Percentiles rank a stretch among this genome's conserved stretches.
Conservation (phyloP, 92 coral and sea anemone species). For the Virgularia gustaviana region DNA sequence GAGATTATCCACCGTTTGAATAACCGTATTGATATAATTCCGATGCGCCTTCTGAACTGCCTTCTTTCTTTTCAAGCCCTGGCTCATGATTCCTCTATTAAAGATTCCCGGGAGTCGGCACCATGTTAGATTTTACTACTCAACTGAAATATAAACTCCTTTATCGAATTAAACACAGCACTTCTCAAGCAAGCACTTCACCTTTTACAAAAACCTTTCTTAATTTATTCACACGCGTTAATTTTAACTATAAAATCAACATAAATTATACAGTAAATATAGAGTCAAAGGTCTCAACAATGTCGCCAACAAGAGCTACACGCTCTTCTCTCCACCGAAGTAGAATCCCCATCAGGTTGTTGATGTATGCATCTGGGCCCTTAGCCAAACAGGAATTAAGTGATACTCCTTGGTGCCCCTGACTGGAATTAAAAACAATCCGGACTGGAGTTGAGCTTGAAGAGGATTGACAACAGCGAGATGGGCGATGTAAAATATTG, state of each 20-base stretch:
- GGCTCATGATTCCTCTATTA: too few species aligned
- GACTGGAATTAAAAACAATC: conserved; percentile 57
- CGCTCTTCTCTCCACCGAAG: conserved; percentile 59
- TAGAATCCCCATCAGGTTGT: conserved; percentile 52
- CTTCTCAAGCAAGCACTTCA: too few species aligned
- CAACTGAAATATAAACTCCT: background rate
- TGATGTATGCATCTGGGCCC: conserved; percentile 60
- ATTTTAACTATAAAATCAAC: too few species aligned
- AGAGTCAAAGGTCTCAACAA: conserved; percentile 48
- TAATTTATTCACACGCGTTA: too few species aligned
- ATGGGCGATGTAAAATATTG: conserved; percentile 60
- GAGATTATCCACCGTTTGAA: background rate
- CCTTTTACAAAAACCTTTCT: too few species aligned
- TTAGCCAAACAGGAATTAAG: conserved; percentile 46
- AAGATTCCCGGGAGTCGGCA: background rate
- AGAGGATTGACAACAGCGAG: conserved; percentile 60
- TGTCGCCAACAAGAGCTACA: conserved; percentile 48
- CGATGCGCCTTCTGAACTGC: background rate
- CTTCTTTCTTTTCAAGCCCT: background rate
- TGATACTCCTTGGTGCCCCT: conserved; percentile 18
- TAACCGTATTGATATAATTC: background rate
- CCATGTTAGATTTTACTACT: background rate
- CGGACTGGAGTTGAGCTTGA: conserved; percentile 58
- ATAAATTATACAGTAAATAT: too few species aligned
- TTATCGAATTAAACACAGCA: too few species aligned